Evolutionary conservation across 2,113 vertebrate genomes (phyloP).

Genomic region (Bos taurus): ARS-UCD2.0 NC_037329.1:107725501-107726000

Average conservation of each 20-base stretch:
- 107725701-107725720: neutral
- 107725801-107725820: neutral
- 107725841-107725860: neutral
- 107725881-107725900: neutral
- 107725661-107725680: neutral
- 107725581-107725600: constrained; percentile 29
- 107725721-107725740: neutral
- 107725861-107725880: neutral
- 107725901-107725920: neutral
- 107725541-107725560: neutral
- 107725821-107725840: neutral
- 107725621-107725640: neutral
- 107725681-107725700: neutral
- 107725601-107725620: neutral
- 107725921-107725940: neutral
- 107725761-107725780: neutral
- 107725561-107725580: neutral
- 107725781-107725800: neutral
- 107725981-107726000: neutral
- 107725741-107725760: neutral
- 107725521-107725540: constrained; percentile 12
- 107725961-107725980: neutral
- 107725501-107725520: constrained; percentile 27
- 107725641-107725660: constrained; percentile 35
- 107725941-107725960: neutral